Evolutionary conservation across 2,888 invertebrate species (phyloP).

Genomic region (Ephialtes manifestator): DNA sequence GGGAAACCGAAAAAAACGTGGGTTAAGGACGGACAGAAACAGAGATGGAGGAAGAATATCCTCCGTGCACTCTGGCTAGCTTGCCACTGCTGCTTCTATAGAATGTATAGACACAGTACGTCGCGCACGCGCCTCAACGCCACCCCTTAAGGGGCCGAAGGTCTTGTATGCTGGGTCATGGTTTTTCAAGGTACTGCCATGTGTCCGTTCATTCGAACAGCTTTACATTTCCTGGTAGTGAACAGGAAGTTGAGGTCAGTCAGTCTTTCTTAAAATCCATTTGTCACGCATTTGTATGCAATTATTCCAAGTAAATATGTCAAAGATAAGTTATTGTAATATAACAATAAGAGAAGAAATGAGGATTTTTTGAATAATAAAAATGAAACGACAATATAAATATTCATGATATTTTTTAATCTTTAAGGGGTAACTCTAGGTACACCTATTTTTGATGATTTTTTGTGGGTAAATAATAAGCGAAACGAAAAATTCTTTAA

Average conservation of each 20-base stretch:
- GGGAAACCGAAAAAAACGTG: not conserved
- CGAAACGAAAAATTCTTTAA: no score
- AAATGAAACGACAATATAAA: no score
- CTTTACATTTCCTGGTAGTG: not conserved
- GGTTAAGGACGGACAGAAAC: not conserved
- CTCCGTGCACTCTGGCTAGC: not conserved
- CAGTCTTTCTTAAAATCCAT: not conserved
- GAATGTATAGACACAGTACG: conserved; percentile 6
- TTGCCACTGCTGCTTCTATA: not conserved
- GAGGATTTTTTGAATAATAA: no score
- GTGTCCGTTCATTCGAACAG: not conserved
- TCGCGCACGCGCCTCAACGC: conserved; percentile 53
- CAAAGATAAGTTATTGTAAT: not conserved
- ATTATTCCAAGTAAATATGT: not conserved
- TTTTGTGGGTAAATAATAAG: no score
- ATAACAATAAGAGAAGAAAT: not conserved
- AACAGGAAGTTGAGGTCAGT: conserved; percentile 16
- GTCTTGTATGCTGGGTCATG: conserved; percentile 51
- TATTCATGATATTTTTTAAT: no score
- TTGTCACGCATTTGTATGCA: not conserved
- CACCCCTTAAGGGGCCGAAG: conserved; percentile 49
- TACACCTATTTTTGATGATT: no score
- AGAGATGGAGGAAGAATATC: conserved; percentile 2
- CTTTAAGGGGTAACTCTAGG: no score
- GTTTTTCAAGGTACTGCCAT: conserved; percentile 39